These are phyloP conservation scores for Synanthedon tipuliformis DNA, from an alignment of 2,888 invertebrate species.

Conservation along the genomic window DNA sequence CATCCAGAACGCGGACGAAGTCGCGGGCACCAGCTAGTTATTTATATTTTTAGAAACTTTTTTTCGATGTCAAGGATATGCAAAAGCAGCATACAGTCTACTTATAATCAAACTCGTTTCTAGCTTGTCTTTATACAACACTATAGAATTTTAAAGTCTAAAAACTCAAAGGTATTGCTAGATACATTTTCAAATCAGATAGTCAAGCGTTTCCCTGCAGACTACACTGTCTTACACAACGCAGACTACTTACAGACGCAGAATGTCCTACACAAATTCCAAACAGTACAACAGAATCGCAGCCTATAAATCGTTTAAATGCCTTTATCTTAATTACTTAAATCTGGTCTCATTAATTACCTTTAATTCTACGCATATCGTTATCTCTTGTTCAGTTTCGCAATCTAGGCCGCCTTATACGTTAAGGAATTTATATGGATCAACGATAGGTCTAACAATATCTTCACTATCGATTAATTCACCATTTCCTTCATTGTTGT, in stretches of 20 bases:
- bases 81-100: no score
- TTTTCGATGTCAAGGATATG: no score
- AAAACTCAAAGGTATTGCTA: no score
- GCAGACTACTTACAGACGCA: no score
- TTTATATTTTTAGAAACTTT: no score
- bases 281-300: not conserved
- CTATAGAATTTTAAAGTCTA: no score
- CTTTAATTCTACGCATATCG: not conserved
- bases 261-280: not conserved
- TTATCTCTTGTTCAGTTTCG: not conserved
- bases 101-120: no score
- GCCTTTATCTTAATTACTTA: not conserved
- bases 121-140: no score
- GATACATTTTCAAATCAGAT: no score
- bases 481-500: not conserved
- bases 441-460: not conserved
- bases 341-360: not conserved
- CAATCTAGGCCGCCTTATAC: not conserved
- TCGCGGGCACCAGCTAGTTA: no score
- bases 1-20: no score
- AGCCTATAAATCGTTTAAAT: not conserved
- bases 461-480: not conserved
- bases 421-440: not conserved
- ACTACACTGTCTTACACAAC: not conserved
- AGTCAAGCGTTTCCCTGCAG: not conserved